Evolutionary conservation across 2,888 invertebrate genomes (phyloP).

Genomic region (Sinotaia quadrata): DNA sequence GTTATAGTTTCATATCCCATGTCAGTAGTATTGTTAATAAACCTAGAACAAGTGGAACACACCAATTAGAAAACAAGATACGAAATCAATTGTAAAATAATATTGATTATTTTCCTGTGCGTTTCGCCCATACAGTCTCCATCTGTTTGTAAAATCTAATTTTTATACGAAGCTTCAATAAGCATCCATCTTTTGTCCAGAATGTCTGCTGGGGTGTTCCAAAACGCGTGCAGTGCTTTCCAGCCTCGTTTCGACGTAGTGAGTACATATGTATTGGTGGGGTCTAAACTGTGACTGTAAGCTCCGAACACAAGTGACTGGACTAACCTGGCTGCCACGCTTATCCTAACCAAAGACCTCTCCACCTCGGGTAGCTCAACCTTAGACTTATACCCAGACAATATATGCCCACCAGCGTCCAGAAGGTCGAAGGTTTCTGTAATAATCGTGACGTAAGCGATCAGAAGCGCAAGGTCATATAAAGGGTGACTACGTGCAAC

Average conservation of each 20-base stretch:
- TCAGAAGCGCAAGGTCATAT: slow-evolving; percentile 87
- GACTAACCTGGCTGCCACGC: slow-evolving; percentile 84
- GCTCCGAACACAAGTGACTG: slow-evolving; percentile 89
- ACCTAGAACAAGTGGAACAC: too few relatives aligned
- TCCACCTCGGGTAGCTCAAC: slow-evolving; percentile 77
- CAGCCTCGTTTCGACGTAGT: slow-evolving; percentile 74
- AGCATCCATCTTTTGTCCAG: slow-evolving; percentile 27
- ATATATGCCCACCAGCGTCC: slow-evolving; percentile 75
- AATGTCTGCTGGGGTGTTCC: slow-evolving; percentile 47
- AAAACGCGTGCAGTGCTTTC: slow-evolving; percentile 55
- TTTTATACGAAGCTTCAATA: slow-evolving; percentile 15
- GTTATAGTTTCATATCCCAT: too few relatives aligned
- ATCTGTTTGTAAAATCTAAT: neutral
- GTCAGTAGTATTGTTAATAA: too few relatives aligned
- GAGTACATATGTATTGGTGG: slow-evolving; percentile 84
- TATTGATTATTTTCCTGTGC: too few relatives aligned
- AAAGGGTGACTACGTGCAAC: slow-evolving; percentile 80
- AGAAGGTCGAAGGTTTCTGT: slow-evolving; percentile 74
- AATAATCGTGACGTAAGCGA: slow-evolving; percentile 86
- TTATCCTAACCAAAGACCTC: slow-evolving; percentile 79
- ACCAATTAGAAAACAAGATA: too few relatives aligned
- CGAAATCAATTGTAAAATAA: too few relatives aligned
- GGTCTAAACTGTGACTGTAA: slow-evolving; percentile 83
- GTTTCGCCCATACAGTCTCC: too few relatives aligned
- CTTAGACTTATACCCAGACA: slow-evolving; percentile 82